Evolutionary conservation across 2,797 vertebrate genomes (phyloP).

Genomic region (Yasuhikotakia modesta): DNA sequence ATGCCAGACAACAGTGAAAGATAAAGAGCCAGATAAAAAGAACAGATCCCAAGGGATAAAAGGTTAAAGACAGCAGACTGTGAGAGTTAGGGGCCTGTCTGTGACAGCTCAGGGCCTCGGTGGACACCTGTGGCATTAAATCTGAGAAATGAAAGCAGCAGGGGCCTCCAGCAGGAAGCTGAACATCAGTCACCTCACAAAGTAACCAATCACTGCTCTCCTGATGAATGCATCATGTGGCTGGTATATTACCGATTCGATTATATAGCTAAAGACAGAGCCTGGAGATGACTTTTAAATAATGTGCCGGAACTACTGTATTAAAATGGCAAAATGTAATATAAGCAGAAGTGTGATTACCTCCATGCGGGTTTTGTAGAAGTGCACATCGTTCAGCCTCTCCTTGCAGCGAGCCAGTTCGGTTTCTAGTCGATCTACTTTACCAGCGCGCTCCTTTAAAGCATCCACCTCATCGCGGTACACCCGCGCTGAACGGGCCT

Average conservation of each 20-base stretch:
- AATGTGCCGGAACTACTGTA: not conserved
- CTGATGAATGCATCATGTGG: not conserved
- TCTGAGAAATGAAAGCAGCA: slow-evolving; percentile 27
- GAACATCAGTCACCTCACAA: slow-evolving; percentile 18
- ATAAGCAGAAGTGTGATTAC: slow-evolving; percentile 63
- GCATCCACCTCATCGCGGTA: slow-evolving; percentile 93
- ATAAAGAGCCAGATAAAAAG: slow-evolving; percentile 11
- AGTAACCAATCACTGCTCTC: slow-evolving; percentile 3
- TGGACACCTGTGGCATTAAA: slow-evolving; percentile 16
- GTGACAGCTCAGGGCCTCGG: slow-evolving; percentile 40
- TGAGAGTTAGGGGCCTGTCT: slow-evolving; percentile 39
- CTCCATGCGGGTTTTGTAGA: slow-evolving; percentile 95
- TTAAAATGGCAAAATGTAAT: slow-evolving; percentile 3
- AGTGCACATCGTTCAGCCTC: slow-evolving; percentile 92
- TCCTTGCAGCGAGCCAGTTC: slow-evolving; percentile 89
- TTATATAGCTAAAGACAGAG: not conserved
- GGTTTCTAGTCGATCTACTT: slow-evolving; percentile 89
- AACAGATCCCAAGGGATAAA: slow-evolving; percentile 2
- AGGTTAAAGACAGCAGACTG: slow-evolving; percentile 18
- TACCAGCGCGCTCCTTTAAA: slow-evolving; percentile 83
- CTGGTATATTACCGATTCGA: not conserved
- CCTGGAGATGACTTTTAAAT: not conserved
- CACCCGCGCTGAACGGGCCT: slow-evolving; percentile 87
- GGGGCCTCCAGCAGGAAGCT: slow-evolving; percentile 4
- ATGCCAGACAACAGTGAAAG: slow-evolving; percentile 15